Conservation (phyloP, 2,888 invertebrate genomes). For the Drosophila crucigera region DNA sequence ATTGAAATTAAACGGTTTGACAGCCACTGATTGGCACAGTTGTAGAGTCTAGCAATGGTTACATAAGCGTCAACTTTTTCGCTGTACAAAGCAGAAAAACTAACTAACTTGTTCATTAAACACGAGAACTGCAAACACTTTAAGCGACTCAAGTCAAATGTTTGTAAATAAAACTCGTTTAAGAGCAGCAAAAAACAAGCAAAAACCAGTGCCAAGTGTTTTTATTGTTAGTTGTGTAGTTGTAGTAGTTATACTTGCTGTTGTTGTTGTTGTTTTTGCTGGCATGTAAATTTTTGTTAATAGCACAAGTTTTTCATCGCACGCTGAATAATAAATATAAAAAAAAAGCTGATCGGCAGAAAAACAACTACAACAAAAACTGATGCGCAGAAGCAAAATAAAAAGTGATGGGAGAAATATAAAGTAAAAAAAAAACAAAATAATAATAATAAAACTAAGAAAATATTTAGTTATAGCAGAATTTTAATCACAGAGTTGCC, state of each 20-base stretch:
- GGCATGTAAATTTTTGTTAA: conserved; percentile 74
- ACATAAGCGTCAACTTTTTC: conserved; percentile 59
- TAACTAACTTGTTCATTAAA: conserved; percentile 73
- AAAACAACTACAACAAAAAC: conserved; percentile 22
- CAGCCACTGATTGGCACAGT: conserved; percentile 36
- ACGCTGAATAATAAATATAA: conserved; percentile 42
- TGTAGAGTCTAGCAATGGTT: conserved; percentile 42
- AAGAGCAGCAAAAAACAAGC: conserved; percentile 35
- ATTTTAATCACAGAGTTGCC: conserved; percentile 43
- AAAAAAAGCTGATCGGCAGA: conserved; percentile 23
- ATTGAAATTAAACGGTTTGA: conserved; percentile 34
- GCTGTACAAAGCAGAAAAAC: conserved; percentile 19
- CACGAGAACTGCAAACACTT: conserved; percentile 74
- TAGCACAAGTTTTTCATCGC: conserved; percentile 74
- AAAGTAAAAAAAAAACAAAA: not conserved
- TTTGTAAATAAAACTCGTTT: conserved; percentile 79
- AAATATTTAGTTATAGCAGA: conserved; percentile 29
- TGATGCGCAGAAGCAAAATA: conserved; percentile 38
- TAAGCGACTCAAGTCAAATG: conserved; percentile 53
- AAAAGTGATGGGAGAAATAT: conserved; percentile 11
- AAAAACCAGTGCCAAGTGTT: conserved; percentile 34
- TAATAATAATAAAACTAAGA: conserved; percentile 4
- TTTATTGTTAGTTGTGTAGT: conserved; percentile 3
- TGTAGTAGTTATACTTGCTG: not conserved
- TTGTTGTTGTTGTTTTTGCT: conserved; percentile 24